A percentile compares a stretch with the other conserved stretches of the same genome.
Conservation (phyloP, 1,140 invertebrate genomes). For the Heliconius hermathena region DNA sequence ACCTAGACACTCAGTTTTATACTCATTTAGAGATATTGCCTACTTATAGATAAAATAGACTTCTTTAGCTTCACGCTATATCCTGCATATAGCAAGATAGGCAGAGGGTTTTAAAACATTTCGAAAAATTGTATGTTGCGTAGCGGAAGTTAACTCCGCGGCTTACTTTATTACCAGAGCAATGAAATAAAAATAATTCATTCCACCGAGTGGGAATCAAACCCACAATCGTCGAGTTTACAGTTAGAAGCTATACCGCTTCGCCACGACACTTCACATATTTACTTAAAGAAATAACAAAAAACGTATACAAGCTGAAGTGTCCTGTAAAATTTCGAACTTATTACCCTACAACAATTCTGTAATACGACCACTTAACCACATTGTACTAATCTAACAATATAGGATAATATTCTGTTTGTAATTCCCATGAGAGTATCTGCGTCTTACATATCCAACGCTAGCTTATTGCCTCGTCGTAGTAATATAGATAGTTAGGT, state of each 20-base stretch:
- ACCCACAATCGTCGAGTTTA: not conserved
- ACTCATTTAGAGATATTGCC: not conserved
- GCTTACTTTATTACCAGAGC: not conserved
- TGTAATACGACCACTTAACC: not conserved
- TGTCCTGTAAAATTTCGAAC: not conserved
- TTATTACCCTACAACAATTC: not conserved
- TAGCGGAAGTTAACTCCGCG: not conserved
- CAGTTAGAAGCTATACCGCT: not conserved
- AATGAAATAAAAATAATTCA: not conserved
- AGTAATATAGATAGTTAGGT: not conserved
- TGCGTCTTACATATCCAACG: not conserved
- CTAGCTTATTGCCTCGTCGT: not conserved
- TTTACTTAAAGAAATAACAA: no score
- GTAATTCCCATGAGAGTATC: slow-evolving; percentile 1
- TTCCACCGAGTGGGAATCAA: not conserved
- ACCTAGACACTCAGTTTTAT: not conserved
- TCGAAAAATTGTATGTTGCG: not conserved
- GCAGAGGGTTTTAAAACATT: not conserved
- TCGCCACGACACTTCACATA: not conserved
- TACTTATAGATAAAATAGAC: no score
- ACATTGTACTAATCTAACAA: not conserved
- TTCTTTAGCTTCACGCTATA: not conserved
- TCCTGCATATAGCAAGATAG: not conserved
- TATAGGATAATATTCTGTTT: slow-evolving; percentile 13
- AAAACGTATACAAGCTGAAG: not conserved